A percentile compares a stretch with the other conserved stretches of the same genome.
phyloP scores from a whole-genome alignment of 2,113 vertebrate species.

The Atherinomorus stipes region DNA sequence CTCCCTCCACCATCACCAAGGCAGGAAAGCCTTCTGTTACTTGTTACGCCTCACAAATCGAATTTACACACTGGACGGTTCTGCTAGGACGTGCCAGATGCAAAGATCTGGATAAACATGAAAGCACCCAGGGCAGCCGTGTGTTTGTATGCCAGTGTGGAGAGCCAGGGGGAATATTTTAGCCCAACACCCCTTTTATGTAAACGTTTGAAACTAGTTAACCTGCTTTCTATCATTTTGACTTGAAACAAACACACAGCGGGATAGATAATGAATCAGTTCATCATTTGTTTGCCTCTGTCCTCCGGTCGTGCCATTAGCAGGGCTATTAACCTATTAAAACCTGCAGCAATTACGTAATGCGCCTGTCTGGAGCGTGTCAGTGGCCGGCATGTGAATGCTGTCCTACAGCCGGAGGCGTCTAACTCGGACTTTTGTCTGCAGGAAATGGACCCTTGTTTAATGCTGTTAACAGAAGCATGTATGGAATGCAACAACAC shows the following conservation, averaged over 20 bases:
- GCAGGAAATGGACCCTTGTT: conserved; percentile 72
- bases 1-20: conserved; percentile 54
- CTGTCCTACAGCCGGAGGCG: conserved; percentile 26
- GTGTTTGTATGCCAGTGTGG: conserved; percentile 69
- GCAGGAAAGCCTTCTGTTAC: conserved; percentile 68
- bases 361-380: conserved; percentile 44
- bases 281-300: conserved; percentile 9
- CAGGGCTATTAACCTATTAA: conserved; percentile 22
- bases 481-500: conserved; percentile 80
- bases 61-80: conserved; percentile 76
- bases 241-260: conserved; percentile 19
- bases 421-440: conserved; percentile 65
- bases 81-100: conserved; percentile 68
- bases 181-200: conserved; percentile 21
- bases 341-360: conserved; percentile 33
- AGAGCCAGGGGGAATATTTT: conserved; percentile 30
- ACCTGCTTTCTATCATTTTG: conserved; percentile 26
- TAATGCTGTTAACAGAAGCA: conserved; percentile 80
- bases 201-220: conserved; percentile 30
- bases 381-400: conserved; percentile 37
- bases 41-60: conserved; percentile 70
- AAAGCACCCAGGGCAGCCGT: conserved; percentile 63
- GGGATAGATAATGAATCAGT: conserved; percentile 24
- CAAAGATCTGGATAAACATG: conserved; percentile 78
- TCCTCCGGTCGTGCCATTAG: conserved; percentile 3